Percentiles rank a stretch among this genome's conserved stretches.
Evolutionary conservation across 2,888 invertebrate genomes (phyloP).

Genomic region (Teleiodes luculella): DNA sequence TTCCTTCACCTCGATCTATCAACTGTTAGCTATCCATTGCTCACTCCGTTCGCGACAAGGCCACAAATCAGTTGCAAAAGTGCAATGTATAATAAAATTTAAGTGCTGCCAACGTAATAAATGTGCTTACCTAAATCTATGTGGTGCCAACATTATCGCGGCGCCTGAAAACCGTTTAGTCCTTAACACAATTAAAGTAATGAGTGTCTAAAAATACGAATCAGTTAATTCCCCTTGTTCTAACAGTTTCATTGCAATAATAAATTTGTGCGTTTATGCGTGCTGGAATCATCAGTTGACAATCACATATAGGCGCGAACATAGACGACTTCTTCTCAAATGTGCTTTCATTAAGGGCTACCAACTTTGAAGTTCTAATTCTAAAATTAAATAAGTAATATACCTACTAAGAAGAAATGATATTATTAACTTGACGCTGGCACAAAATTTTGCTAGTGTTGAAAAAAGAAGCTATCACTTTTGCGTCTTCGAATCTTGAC

Average conservation of each 20-base stretch:
- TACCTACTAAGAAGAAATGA: no score
- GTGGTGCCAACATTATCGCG: conserved; percentile 12
- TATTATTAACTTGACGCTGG: no score
- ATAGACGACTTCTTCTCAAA: conserved; percentile 1
- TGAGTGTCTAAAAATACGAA: conserved; percentile 58
- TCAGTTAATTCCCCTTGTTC: conserved; percentile 44
- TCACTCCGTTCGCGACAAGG: not conserved
- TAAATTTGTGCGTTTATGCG: conserved; percentile 32
- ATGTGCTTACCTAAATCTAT: conserved; percentile 5
- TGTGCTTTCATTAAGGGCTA: not conserved
- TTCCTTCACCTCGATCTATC: conserved; percentile 10
- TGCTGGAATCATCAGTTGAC: conserved; percentile 16
- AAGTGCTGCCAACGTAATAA: conserved; percentile 7
- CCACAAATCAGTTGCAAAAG: not conserved
- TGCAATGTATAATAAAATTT: conserved; percentile 9
- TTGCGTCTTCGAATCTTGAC: no score
- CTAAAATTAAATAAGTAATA: not conserved
- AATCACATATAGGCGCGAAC: conserved; percentile 7
- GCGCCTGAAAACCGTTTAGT: conserved; percentile 28
- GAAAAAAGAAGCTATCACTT: no score
- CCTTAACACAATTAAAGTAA: conserved; percentile 65
- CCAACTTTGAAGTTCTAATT: not conserved
- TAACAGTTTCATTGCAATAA: conserved; percentile 43
- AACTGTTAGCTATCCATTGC: conserved; percentile 8
- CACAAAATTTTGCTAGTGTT: no score